Base-by-base conservation (phyloP, 1,140 invertebrate species). In the Melitaea cinxia region DNA sequence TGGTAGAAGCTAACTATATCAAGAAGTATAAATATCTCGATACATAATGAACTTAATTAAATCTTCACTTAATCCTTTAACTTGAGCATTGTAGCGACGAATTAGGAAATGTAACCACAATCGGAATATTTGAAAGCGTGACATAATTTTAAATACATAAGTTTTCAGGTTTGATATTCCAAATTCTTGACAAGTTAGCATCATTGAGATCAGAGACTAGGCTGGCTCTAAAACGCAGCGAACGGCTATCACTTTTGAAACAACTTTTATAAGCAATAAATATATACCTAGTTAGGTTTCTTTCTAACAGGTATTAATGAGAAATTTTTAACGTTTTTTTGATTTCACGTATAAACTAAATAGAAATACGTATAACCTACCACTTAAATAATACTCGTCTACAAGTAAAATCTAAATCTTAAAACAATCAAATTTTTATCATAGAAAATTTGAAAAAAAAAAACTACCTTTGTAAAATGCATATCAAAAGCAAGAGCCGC, bases 401-500 rank as follows among this genome's bases (percentile, higher is more conserved):
- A n/a, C n/a, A n/a, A n/a, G n/a, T n/a, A n/a, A n/a, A n/a, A n/a
- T 33, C 30, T 33, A 33, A 33, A 33, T 10, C 30, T 33, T 33
- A 6, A 1, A 4, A 33, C 12, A 33, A n/a, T n/a, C n/a, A n/a
- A n/a, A n/a, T n/a, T 33, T 33, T 33, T 33, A 33, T 17, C 5
- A 17, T 42, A 17, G 37, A 42, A 9, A 17, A 6, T 17, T 42
- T 17, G 4, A 19, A 45, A 57, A 57, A 57, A 24, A 56, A 59
- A 52, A 60, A 1, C 1, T 14, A 37, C n/a, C 23, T 14, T 14
- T 35, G 3, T 21, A 47, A 39, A 47, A 50, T 28, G 33, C 70
- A 82, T 75, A 80, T 69, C 79, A 82, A 90, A 82, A 88, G 84
- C 86, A 80, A 77, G 74, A 83, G 82, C 81, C 79, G 83, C 77